These are phyloP conservation scores for Protomyctophum bolini DNA, from an alignment of 2,113 vertebrate genomes.

Conservation along the genomic window DNA sequence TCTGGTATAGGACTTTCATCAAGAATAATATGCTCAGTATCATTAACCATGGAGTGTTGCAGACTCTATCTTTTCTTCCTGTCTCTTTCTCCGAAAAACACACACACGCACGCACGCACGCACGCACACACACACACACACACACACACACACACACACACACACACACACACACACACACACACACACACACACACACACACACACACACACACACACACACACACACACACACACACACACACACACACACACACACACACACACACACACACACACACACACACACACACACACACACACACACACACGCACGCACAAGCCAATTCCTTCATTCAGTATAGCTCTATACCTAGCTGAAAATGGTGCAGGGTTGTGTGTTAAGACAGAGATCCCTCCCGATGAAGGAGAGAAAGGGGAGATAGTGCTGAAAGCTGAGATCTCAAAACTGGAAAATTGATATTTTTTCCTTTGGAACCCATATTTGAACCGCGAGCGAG, in stretches of 20 bases:
- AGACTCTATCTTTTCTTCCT: not conserved
- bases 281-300: not conserved
- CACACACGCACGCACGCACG: not conserved
- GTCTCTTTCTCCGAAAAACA: not conserved
- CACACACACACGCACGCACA: not conserved
- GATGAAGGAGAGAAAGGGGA: not conserved
- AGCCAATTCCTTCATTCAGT: slow-evolving; percentile 10
- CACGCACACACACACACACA: not conserved
- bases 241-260: not conserved
- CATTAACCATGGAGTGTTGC: no score
- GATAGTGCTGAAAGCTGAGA: slow-evolving; percentile 58
- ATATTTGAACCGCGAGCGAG: no score
- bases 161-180: no score
- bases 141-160: no score
- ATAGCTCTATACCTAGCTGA: no score
- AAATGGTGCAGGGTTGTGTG: no score
- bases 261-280: not conserved
- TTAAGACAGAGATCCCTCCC: not conserved
- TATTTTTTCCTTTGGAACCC: no score
- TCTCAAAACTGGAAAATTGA: slow-evolving; percentile 58
- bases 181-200: no score
- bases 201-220: not conserved
- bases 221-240: not conserved
- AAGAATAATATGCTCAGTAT: no score
- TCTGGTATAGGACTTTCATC: no score